These are phyloP conservation scores for Metopolophium dirhodum DNA, from an alignment of 1,140 invertebrate species.

Conservation along the genomic window DNA sequence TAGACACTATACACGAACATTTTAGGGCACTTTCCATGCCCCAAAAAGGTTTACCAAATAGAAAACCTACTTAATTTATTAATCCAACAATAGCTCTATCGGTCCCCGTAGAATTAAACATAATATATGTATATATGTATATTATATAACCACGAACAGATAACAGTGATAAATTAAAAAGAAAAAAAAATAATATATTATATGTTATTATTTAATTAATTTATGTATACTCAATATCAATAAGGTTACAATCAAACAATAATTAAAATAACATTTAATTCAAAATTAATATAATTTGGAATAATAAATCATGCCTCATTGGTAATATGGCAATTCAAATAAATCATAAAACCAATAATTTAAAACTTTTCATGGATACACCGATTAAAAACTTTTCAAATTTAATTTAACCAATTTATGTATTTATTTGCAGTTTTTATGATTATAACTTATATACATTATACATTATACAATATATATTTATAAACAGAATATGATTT, in stretches of 20 bases:
- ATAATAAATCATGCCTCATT: neutral
- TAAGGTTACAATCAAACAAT: neutral
- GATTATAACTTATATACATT: neutral
- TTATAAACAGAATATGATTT: neutral
- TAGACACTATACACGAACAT: neutral
- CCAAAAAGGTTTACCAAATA: neutral
- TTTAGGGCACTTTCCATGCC: neutral
- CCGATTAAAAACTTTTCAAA: neutral
- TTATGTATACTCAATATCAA: neutral
- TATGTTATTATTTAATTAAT: neutral
- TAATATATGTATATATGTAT: no score
- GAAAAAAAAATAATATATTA: neutral
- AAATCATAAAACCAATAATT: neutral
- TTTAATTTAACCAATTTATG: neutral
- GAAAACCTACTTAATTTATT: neutral
- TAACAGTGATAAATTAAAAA: neutral
- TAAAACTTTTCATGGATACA: neutral
- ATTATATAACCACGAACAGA: neutral
- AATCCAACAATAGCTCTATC: neutral
- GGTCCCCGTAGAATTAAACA: neutral
- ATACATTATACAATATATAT: no score
- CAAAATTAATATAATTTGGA: neutral
- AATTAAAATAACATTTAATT: slow-evolving; percentile 12
- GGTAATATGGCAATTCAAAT: slow-evolving; percentile 2
- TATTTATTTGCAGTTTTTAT: neutral